A percentile compares a stretch with the other conserved stretches of the same genome.
Conservation (phyloP, 2,113 vertebrate genomes). For the Jacana jacana region DNA sequence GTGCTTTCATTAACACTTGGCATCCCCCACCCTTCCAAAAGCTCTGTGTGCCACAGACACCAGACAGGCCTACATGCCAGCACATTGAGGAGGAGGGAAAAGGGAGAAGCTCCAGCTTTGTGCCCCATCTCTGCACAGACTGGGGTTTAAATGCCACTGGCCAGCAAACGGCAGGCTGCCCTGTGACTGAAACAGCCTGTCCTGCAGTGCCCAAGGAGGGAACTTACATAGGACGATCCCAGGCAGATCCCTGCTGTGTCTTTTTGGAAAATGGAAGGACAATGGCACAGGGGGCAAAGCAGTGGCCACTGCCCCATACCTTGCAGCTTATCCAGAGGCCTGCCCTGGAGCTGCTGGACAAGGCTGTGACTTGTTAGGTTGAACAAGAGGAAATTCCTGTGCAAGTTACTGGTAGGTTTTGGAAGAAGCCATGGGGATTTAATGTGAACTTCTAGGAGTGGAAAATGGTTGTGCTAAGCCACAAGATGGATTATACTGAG, state of each 20-base stretch:
- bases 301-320: neutral
- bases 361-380: neutral
- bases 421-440: neutral
- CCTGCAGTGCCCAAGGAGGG: neutral
- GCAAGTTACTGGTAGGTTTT: neutral
- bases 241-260: neutral
- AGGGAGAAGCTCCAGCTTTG: neutral
- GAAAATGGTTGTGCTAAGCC: neutral
- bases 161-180: neutral
- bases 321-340: neutral
- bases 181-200: neutral
- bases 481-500: accelerated
- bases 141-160: neutral
- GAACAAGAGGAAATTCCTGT: neutral
- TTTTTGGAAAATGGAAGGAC: neutral
- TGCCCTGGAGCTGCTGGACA: neutral
- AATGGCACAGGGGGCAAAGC: neutral
- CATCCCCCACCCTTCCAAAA: accelerated
- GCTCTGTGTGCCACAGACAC: neutral
- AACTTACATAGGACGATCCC: neutral
- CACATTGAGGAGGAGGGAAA: neutral
- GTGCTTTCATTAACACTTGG: neutral
- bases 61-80: neutral
- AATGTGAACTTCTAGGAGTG: neutral
- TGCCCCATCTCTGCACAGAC: neutral